A percentile compares a stretch with the other conserved stretches of the same genome.
Conservation (phyloP, 2,113 vertebrate species). For the Poeciliopsis prolifica region DNA sequence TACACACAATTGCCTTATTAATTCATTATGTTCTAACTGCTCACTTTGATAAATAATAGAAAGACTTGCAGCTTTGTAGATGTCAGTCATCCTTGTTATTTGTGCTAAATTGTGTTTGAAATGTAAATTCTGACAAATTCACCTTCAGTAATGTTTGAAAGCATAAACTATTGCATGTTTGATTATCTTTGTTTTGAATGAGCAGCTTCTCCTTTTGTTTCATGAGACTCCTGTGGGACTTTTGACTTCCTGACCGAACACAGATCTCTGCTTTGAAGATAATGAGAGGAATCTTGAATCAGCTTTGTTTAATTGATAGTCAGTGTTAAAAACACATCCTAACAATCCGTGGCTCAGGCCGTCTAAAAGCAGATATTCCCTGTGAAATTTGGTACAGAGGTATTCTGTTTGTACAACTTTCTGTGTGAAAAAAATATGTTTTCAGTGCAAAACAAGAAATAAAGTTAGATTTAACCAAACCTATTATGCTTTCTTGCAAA, state of each 20-base stretch:
- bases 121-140: slow-evolving; percentile 32
- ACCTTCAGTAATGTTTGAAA: slow-evolving; percentile 51
- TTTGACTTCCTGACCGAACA: slow-evolving; percentile 4
- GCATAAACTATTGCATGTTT: slow-evolving; percentile 10
- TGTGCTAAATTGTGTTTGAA: slow-evolving; percentile 22
- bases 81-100: slow-evolving; percentile 40
- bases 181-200: slow-evolving; percentile 3
- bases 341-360: not conserved
- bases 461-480: not conserved
- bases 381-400: not conserved
- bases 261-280: slow-evolving; percentile 25
- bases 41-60: slow-evolving; percentile 53
- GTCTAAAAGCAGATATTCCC: not conserved
- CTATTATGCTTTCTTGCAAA: no score
- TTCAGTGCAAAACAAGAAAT: not conserved
- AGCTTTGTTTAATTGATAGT: slow-evolving; percentile 34
- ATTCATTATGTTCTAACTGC: slow-evolving; percentile 20
- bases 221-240: slow-evolving; percentile 5
- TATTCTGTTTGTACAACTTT: no score
- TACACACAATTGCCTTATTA: slow-evolving; percentile 13
- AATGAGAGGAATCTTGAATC: slow-evolving; percentile 32
- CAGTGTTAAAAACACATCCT: not conserved
- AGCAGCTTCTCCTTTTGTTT: slow-evolving; percentile 7
- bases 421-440: not conserved
- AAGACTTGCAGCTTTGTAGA: not conserved